Evolutionary conservation across 1,140 invertebrate genomes (phyloP), one percentile per base, ranked within the genome.

Genomic region (Macrobrachium rosenbergii): DNA sequence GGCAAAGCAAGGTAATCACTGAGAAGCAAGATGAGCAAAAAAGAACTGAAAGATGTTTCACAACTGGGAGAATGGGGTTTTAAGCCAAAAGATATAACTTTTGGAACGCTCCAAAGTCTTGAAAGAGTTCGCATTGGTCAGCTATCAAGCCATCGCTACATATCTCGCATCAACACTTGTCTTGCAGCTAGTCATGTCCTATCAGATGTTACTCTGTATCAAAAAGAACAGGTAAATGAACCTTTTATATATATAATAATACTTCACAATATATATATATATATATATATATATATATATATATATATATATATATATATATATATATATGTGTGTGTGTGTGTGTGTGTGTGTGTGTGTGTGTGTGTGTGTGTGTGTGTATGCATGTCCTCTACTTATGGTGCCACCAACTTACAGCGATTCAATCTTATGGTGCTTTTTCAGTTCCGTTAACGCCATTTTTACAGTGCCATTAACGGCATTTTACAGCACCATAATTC

Each of bases 51-150:
- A 28, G 69, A 72, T 28, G 14, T 72, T 23, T 43, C 69, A 17
- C 23, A 43, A 72, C 21, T 72, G 69, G 23, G 69, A 72, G 23
- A 72, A 16, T 72, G 69, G 69, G 69, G 11, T 28, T 72, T 72
- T 43, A 21, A 72, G 21, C 12, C 69, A 23, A 72, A 21, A 5
- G 37, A 72, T 72, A 43, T 72, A 23, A 72, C 19, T 43, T 43
- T 72, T 28, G 72, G 73, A 37, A 62, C 82, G 17, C 23, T 83
- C 7, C 28, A 59, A 45, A 83, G 72, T 62, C 64, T 69, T 43
- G 82, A 83, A 17, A 75, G 72, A 21, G 82, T 83, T 45, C 82
- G 82, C 16, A n/a, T 37, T 17, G 82, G 82, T 23, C 82, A 83
- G 59, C 72, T 83, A 10, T 83, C 82, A 12, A 83, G 82, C 21